Evolutionary conservation across 2,888 invertebrate genomes (phyloP).

Genomic region (Lordiphosa fenestrarum): DNA sequence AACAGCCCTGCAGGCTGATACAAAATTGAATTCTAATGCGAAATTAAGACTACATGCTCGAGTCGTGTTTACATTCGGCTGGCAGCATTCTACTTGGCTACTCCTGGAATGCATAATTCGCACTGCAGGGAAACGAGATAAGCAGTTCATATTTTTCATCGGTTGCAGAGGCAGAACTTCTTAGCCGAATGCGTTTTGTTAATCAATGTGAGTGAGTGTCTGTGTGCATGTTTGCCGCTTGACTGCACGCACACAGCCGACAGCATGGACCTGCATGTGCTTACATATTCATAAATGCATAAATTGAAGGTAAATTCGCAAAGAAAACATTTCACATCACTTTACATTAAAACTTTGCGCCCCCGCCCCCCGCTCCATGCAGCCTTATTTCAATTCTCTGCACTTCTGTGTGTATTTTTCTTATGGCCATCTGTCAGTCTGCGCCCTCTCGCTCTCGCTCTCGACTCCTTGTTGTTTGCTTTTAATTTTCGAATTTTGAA

Average conservation of each 20-base stretch:
- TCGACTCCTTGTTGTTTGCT: slow-evolving; percentile 61
- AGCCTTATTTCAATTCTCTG: slow-evolving; percentile 5
- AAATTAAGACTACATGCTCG: slow-evolving; percentile 3
- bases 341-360: slow-evolving; percentile 63
- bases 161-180: slow-evolving; percentile 49
- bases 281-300: slow-evolving; percentile 72
- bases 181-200: slow-evolving; percentile 67
- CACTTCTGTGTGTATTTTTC: slow-evolving; percentile 39
- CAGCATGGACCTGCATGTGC: slow-evolving; percentile 49
- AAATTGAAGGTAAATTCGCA: slow-evolving; percentile 73
- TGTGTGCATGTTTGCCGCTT: slow-evolving; percentile 54
- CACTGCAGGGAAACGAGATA: slow-evolving; percentile 33
- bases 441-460: slow-evolving; percentile 8
- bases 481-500: slow-evolving; percentile 73
- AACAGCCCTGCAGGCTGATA: neutral
- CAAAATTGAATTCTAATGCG: slow-evolving; percentile 30
- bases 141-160: slow-evolving; percentile 28
- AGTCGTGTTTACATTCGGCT: slow-evolving; percentile 16
- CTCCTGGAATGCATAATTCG: slow-evolving; percentile 25
- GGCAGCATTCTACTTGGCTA: slow-evolving; percentile 9
- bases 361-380: neutral
- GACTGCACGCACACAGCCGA: slow-evolving; percentile 52
- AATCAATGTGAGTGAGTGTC: slow-evolving; percentile 40
- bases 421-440: slow-evolving; percentile 47
- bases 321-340: slow-evolving; percentile 72